These are phyloP conservation scores for Balaeniceps rex DNA, from an alignment of 2,113 vertebrate genomes.

Conservation along the genomic window DNA sequence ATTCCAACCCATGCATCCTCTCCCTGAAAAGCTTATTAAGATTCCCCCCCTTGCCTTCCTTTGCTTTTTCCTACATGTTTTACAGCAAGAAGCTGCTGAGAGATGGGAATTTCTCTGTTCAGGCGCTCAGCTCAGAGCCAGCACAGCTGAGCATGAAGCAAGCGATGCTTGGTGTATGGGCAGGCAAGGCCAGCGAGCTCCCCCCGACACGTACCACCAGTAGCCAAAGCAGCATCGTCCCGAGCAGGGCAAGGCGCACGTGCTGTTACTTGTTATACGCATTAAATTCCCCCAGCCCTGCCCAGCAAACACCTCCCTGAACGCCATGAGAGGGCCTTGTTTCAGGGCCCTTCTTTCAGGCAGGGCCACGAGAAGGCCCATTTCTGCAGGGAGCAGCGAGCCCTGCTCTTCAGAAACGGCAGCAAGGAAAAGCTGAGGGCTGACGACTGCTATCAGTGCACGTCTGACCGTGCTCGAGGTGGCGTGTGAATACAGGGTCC, in stretches of 20 bases:
- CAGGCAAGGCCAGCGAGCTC: neutral
- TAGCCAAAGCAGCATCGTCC: neutral
- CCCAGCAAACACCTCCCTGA: neutral
- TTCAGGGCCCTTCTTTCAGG: neutral
- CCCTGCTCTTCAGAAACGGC: neutral
- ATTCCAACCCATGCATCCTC: neutral
- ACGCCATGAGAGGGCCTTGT: rapidly evolving
- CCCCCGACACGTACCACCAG: neutral
- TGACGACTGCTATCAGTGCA: neutral
- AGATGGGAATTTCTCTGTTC: neutral
- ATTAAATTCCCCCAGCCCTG: neutral
- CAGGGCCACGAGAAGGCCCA: neutral
- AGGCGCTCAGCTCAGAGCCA: neutral
- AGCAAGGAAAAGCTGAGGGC: neutral
- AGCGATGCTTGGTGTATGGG: rapidly evolving
- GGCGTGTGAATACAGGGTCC: neutral
- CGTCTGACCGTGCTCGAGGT: neutral
- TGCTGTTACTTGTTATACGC: rapidly evolving
- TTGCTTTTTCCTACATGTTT: neutral
- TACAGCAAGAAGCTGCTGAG: neutral
- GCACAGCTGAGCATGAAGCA: rapidly evolving
- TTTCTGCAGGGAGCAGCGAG: neutral
- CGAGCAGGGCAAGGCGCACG: neutral
- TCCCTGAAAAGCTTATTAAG: neutral
- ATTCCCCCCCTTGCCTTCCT: neutral